These are phyloP conservation scores for Dendronephthya gigantea DNA, from an alignment of 64 coral and sea anemone genomes.

Conservation along the genomic window DNA sequence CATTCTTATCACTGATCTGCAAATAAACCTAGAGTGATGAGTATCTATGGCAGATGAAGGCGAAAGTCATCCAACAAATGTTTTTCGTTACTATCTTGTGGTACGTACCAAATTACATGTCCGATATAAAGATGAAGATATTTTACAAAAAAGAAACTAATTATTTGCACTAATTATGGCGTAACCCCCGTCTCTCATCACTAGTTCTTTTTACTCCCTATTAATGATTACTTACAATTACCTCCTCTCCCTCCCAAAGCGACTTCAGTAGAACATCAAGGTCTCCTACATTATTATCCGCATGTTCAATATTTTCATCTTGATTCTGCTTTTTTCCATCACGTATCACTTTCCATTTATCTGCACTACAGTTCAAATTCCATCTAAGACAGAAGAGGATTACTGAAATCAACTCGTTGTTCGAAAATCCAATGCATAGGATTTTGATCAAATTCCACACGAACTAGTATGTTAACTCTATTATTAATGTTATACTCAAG, in stretches of 20 bases:
- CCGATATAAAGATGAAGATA: no score
- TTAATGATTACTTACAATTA: neutral
- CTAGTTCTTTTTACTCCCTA: no score
- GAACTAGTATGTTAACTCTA: no score
- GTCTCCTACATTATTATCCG: neutral
- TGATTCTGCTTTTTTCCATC: neutral
- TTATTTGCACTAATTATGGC: no score
- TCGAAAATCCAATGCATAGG: neutral
- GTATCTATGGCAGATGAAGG: no score
- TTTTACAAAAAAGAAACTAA: no score
- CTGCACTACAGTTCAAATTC: neutral
- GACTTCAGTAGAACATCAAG: slow-evolving; percentile 5
- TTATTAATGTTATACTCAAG: no score
- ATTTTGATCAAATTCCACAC: neutral
- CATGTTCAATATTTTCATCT: neutral
- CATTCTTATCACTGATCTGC: neutral
- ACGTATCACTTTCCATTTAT: neutral
- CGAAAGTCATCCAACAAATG: no score
- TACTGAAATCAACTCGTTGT: neutral
- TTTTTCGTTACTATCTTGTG: no score
- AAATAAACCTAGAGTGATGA: neutral
- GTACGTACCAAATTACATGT: no score
- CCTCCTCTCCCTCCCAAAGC: neutral
- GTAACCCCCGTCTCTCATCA: no score
- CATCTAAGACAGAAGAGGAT: neutral